Percentiles rank a stretch among this genome's conserved stretches.
phyloP scores from a whole-genome alignment of 2,113 vertebrate genomes.

The Trematomus loennbergii region DNA sequence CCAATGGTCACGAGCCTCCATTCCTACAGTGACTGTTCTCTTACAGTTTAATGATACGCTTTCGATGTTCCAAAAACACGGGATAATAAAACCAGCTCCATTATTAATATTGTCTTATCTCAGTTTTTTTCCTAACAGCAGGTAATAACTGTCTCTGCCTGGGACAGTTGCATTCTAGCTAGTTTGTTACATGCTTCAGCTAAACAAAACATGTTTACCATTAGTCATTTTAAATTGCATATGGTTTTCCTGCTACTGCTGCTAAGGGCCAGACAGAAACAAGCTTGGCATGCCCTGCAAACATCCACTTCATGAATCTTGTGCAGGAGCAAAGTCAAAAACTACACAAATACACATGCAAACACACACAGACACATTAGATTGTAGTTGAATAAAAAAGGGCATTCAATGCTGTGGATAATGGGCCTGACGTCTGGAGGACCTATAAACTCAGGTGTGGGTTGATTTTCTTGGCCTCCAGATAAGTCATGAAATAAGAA shows the following conservation, averaged over 20 bases:
- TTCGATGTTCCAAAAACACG: background rate
- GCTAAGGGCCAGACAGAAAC: slow-evolving; percentile 18
- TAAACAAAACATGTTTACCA: slow-evolving; percentile 13
- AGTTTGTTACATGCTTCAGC: background rate
- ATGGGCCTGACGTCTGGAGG: slow-evolving; percentile 77
- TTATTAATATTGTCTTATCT: background rate
- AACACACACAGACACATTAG: slow-evolving; percentile 7
- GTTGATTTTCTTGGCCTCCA: slow-evolving; percentile 83
- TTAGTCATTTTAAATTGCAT: slow-evolving; percentile 21
- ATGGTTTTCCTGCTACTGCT: slow-evolving; percentile 24
- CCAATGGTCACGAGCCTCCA: too few relatives aligned
- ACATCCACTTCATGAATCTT: slow-evolving; percentile 4
- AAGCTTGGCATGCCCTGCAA: slow-evolving; percentile 6
- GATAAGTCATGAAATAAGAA: slow-evolving; percentile 81
- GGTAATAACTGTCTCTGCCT: too few relatives aligned
- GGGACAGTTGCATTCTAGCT: too few relatives aligned
- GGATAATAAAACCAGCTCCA: background rate
- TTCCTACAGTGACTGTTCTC: too few relatives aligned
- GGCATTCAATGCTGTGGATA: slow-evolving; percentile 66
- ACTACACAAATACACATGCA: slow-evolving; percentile 2
- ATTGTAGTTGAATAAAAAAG: slow-evolving; percentile 51
- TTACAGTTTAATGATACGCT: background rate
- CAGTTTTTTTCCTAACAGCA: too few relatives aligned
- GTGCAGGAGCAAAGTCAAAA: slow-evolving; percentile 16
- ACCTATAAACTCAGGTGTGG: slow-evolving; percentile 82